phyloP scores from a whole-genome alignment of 2,113 vertebrate genomes.

The Odobenus rosmarus region DNA sequence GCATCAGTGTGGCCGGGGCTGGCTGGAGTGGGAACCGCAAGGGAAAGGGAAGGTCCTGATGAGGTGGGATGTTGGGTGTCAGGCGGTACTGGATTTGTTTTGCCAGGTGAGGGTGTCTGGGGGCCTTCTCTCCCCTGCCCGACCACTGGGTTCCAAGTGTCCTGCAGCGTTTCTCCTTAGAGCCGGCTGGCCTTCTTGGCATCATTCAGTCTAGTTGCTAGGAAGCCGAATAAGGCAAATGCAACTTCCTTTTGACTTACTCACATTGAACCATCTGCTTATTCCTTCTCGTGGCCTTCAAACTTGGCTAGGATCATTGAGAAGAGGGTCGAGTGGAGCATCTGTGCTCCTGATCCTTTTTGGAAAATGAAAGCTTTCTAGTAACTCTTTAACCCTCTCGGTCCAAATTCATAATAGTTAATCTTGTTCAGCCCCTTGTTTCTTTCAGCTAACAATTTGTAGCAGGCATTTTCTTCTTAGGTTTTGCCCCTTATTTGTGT shows the following conservation, averaged over 20 bases:
- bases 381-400: constrained; percentile 35
- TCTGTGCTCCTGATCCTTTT: constrained; percentile 52
- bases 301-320: constrained; percentile 56
- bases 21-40: neutral
- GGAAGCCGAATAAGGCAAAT: constrained; percentile 72
- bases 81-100: neutral
- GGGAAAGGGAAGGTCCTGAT: neutral
- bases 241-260: constrained; percentile 74
- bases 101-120: constrained; percentile 48
- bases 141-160: constrained; percentile 61
- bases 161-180: constrained; percentile 60
- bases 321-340: constrained; percentile 53
- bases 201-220: constrained; percentile 65
- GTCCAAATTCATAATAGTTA: neutral
- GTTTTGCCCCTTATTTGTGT: neutral
- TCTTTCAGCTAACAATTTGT: neutral
- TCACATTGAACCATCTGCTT: constrained; percentile 77
- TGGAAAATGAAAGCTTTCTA: constrained; percentile 36
- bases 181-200: constrained; percentile 70
- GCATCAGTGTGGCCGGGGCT: neutral
- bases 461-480: neutral
- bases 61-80: neutral
- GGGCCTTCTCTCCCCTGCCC: constrained; percentile 52
- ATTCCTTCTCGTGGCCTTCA: constrained; percentile 63
- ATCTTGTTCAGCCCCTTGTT: neutral